Evolutionary conservation across 2,113 vertebrate genomes (phyloP), one percentile per base, ranked within the genome.

Genomic region (Chloebia gouldiae): DNA sequence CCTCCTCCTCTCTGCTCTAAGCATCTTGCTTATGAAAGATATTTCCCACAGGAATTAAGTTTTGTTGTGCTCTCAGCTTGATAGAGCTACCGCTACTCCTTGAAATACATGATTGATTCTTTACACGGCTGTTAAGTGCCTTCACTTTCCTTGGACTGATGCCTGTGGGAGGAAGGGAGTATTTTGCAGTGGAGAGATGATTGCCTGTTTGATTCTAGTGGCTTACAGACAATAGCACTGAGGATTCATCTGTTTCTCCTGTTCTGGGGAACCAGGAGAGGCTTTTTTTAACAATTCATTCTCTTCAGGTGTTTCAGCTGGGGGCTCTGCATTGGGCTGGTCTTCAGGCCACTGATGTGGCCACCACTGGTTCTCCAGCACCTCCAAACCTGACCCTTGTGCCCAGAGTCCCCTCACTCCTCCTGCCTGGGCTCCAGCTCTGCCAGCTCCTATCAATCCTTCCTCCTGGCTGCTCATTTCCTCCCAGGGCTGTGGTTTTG

Each of bases 71-170:
- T 96, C 92, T 96, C 94, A 92, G 92, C 92, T 88, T 97, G 92
- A 94, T 78, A 93, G 92, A 96, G 72, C 93, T 64, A 79, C 94
- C 0, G 13, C 91, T 91, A 86, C 92, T 93, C 87, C 90, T 97
- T 96, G 94, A 97, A 97, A 97, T 91, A 96, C 93, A 81, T 96
- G 95, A 96, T 95, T 97, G 95, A 96, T 97, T 96, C 96, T 96
- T 96, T 96, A 94, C 93, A 93, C 2, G 61, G 68, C 94, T 96
- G 93, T 93, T 97, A 97, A 95, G 94, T 97, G 88, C 92, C 93
- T 97, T 95, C 90, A 57, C 90, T 94, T 94, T 92, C 93, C 79
- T 95, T 96, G 94, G 93, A 93, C 94, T 95, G 94, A 96, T 92
- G 93, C 90, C 93, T 96, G 90, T 96, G 95, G 96, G 95, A 96